Evolutionary conservation across 2,797 vertebrate genomes (phyloP), one percentile per base, ranked within the genome.

Genomic region (Rhynchonycteris naso): DNA sequence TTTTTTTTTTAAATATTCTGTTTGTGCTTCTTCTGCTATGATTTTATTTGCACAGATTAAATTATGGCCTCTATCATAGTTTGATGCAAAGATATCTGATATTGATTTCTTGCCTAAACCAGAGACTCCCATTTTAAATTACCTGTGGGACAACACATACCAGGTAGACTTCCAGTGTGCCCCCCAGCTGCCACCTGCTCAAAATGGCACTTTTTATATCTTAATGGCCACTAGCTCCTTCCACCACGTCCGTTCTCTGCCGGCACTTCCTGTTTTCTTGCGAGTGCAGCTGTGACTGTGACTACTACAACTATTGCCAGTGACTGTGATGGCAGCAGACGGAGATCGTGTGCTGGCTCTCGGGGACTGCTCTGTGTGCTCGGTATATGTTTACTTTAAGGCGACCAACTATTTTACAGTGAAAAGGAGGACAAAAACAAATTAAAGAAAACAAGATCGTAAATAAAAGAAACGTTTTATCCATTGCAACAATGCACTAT

Each of bases 301-400:
- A 7, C 7, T 54, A 2, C 21, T 33, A 15, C 12, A 16, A 33
- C n/a, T 21, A 8, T 26, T 18, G 0, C 0, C 1, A 10, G 12
- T 1, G 30, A 30, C 7, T 14, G 3, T 0, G 19, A 18, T 3
- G 2, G 1, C 21, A 15, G 35, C 7, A 18, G 5, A 16, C 7
- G 18, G 5, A n/a, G 18, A 6, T 38, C 14, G 1, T 10, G 2
- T 4, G 8, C 1, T 16, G 15, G 38, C 2, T 4, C 16, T 18
- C 21, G 56, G 24, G 8, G 3, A 14, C 4, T 2, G 12, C 9
- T 33, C 58, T 16, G 21, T n/a, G 52, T 12, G 13, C 22, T n/a
- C 50, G 5, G 2, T 1, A 3, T 12, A 0, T 1, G 21, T 26
- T 52, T 33, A n/a, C 43, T 43, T 43, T 43, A 43, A 43, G 43